A percentile compares a stretch with the other conserved stretches of the same genome.
These are phyloP conservation scores for Mirza zaza DNA, from an alignment of 2,113 vertebrate genomes.

Conservation along the genomic window DNA sequence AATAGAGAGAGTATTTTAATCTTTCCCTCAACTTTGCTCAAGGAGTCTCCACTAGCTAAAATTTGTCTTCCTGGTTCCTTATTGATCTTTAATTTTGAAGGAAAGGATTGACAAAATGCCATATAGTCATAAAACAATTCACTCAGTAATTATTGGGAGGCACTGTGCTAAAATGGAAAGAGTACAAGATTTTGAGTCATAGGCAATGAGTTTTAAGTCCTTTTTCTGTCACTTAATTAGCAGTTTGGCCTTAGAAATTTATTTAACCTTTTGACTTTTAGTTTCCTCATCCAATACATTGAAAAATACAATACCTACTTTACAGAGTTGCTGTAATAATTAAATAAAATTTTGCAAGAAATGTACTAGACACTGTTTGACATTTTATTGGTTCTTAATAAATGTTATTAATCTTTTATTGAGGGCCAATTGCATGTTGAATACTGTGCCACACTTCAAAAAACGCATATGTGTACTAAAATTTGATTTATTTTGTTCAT, in stretches of 20 bases:
- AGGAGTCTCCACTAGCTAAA: not conserved
- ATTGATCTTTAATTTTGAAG: not conserved
- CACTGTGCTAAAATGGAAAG: not conserved
- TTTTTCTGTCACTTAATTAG: not conserved
- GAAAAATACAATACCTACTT: not conserved
- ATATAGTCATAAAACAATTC: not conserved
- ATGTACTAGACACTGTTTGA: not conserved
- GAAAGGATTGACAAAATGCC: not conserved
- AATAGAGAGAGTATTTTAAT: not conserved
- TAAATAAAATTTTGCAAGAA: not conserved
- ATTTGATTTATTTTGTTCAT: not conserved
- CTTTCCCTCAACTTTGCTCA: not conserved
- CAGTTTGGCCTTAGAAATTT: not conserved
- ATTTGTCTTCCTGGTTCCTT: not conserved
- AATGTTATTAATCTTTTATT: not conserved
- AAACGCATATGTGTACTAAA: not conserved
- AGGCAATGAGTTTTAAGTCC: not conserved
- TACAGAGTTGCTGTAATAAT: not conserved
- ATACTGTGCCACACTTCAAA: not conserved
- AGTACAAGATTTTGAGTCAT: not conserved
- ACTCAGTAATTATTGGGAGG: not conserved
- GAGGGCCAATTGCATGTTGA: not conserved
- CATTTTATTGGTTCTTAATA: not conserved
- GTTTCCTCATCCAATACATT: not conserved
- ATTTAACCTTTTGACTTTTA: not conserved